phyloP scores from a whole-genome alignment of 2,113 vertebrate genomes.

The Tychaedon coryphoeus region DNA sequence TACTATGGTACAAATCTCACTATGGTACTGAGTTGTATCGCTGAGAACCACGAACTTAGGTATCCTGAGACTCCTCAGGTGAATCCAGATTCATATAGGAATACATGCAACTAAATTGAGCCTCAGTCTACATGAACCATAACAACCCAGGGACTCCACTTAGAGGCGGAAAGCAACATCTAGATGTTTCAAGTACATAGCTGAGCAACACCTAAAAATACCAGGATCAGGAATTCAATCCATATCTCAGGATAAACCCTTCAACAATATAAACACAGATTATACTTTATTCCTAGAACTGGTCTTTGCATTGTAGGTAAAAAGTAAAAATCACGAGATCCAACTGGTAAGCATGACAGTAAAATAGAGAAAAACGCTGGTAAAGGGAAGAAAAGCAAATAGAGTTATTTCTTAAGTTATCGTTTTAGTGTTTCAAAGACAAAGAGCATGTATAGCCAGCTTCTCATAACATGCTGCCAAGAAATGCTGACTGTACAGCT shows the following conservation, averaged over 20 bases:
- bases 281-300: neutral
- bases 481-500: conserved; percentile 43
- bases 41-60: neutral
- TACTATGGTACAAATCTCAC: rapidly evolving
- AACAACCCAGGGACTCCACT: neutral
- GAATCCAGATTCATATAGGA: neutral
- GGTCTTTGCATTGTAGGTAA: neutral
- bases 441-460: conserved; percentile 4
- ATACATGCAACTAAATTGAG: neutral
- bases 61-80: neutral
- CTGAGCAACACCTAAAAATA: neutral
- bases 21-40: neutral
- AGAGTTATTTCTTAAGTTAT: neutral
- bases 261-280: neutral
- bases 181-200: neutral
- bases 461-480: neutral
- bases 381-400: neutral
- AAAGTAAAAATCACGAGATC: neutral
- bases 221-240: neutral
- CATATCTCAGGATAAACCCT: neutral
- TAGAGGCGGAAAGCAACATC: neutral
- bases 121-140: rapidly evolving
- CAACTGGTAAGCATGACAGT: neutral
- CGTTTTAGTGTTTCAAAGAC: conserved; percentile 2
- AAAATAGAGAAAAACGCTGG: neutral